A percentile compares a stretch with the other conserved stretches of the same genome.
Conservation (phyloP, 2,113 vertebrate species). For the Saccopteryx bilineata region DNA sequence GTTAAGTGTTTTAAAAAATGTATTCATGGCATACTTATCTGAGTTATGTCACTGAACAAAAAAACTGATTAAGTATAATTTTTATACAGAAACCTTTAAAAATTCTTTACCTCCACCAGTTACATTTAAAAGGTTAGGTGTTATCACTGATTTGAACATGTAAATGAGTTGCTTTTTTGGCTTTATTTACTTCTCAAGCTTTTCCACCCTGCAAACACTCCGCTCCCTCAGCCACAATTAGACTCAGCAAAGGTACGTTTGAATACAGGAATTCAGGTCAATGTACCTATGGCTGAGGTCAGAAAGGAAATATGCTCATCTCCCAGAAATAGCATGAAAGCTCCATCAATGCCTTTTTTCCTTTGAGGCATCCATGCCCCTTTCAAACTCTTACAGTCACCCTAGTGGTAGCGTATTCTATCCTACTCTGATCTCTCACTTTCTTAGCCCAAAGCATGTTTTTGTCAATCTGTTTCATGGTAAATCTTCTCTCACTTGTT, state of each 20-base stretch:
- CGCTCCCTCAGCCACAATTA: background rate
- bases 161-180: background rate
- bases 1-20: background rate
- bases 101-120: background rate
- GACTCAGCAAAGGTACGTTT: background rate
- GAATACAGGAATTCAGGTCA: background rate
- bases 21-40: conserved; percentile 20
- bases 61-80: background rate
- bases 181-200: background rate
- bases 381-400: background rate
- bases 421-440: background rate
- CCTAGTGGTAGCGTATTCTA: background rate
- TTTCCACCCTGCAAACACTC: background rate
- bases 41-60: background rate
- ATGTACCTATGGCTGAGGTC: background rate
- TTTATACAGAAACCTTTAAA: conserved; percentile 34
- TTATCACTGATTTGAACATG: background rate
- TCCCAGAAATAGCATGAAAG: background rate
- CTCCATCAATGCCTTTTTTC: background rate
- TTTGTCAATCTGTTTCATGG: background rate
- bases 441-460: conserved; percentile 7
- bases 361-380: background rate
- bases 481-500: background rate
- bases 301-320: background rate
- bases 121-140: background rate